Evolutionary conservation across 1,140 invertebrate species (phyloP).

Genomic region (Sesamia nonagrioides): DNA sequence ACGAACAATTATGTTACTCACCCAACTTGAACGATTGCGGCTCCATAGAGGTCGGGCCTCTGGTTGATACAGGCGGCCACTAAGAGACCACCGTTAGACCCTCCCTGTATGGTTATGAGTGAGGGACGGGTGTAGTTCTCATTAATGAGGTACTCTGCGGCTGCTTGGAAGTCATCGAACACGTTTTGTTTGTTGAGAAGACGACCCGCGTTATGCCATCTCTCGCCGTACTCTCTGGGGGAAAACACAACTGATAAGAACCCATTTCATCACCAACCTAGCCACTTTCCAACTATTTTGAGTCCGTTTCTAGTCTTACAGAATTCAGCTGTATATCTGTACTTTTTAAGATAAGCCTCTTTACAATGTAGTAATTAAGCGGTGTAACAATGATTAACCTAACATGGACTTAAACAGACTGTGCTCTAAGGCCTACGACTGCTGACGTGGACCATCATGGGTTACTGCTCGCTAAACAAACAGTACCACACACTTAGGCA

Average conservation of each 20-base stretch:
- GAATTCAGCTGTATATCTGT: too few relatives aligned
- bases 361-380: too few relatives aligned
- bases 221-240: conserved; percentile 97
- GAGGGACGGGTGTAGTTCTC: conserved; percentile 93
- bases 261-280: too few relatives aligned
- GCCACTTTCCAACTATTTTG: too few relatives aligned
- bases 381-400: too few relatives aligned
- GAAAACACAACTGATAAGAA: conserved; percentile 17
- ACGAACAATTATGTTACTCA: conserved; percentile 83
- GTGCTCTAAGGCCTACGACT: too few relatives aligned
- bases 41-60: conserved; percentile 97
- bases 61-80: conserved; percentile 98
- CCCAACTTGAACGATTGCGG: conserved; percentile 97
- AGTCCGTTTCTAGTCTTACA: too few relatives aligned
- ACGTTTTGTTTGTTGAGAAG: conserved; percentile 98
- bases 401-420: too few relatives aligned
- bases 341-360: too few relatives aligned
- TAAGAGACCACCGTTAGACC: conserved; percentile 98
- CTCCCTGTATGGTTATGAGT: conserved; percentile 96
- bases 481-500: too few relatives aligned
- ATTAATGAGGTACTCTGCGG: conserved; percentile 96
- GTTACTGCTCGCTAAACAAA: too few relatives aligned
- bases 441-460: too few relatives aligned
- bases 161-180: conserved; percentile 98
- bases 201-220: conserved; percentile 98